Percentiles rank a stretch among this genome's conserved stretches.
These are phyloP conservation scores for Microchirus variegatus DNA, from an alignment of 2,797 vertebrate species.

Conservation along the genomic window DNA sequence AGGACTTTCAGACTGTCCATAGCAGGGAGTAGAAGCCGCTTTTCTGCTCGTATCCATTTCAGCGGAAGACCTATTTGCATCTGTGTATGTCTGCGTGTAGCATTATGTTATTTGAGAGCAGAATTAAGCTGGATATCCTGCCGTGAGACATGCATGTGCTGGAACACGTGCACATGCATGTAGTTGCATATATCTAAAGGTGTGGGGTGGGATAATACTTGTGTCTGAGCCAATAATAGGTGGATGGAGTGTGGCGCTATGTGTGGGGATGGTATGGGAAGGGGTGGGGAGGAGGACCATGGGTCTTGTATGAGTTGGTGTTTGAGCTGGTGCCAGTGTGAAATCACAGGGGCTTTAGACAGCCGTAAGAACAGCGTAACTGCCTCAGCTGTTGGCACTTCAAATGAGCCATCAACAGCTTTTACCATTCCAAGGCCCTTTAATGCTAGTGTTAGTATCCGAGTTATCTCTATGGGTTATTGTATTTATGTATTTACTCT, in stretches of 20 bases:
- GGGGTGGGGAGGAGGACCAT: slow-evolving; percentile 23
- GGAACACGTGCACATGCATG: slow-evolving; percentile 38
- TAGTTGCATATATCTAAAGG: slow-evolving; percentile 37
- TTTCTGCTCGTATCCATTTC: slow-evolving; percentile 38
- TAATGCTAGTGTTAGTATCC: slow-evolving; percentile 56
- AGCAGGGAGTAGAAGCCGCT: slow-evolving; percentile 22
- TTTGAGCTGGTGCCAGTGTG: slow-evolving; percentile 76
- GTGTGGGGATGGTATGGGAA: slow-evolving; percentile 51
- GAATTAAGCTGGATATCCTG: slow-evolving; percentile 24
- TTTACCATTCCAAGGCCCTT: slow-evolving; percentile 68
- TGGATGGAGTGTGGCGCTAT: slow-evolving; percentile 48
- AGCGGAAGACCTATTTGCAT: slow-evolving; percentile 29
- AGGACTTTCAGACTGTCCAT: slow-evolving; percentile 46
- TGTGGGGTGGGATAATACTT: slow-evolving; percentile 37
- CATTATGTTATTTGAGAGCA: slow-evolving; percentile 32
- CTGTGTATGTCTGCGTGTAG: slow-evolving; percentile 17
- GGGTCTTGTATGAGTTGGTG: slow-evolving; percentile 55
- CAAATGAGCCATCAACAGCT: slow-evolving; percentile 81
- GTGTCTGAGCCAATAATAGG: slow-evolving; percentile 67
- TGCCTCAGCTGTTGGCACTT: slow-evolving; percentile 81
- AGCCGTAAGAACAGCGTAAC: slow-evolving; percentile 61
- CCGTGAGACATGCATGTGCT: slow-evolving; percentile 24
- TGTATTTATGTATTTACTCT: slow-evolving; percentile 43
- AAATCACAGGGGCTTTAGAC: slow-evolving; percentile 74
- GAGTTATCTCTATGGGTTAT: slow-evolving; percentile 59